phyloP scores from a whole-genome alignment of 2,797 vertebrate genomes.

The Sciaenops ocellatus region DNA sequence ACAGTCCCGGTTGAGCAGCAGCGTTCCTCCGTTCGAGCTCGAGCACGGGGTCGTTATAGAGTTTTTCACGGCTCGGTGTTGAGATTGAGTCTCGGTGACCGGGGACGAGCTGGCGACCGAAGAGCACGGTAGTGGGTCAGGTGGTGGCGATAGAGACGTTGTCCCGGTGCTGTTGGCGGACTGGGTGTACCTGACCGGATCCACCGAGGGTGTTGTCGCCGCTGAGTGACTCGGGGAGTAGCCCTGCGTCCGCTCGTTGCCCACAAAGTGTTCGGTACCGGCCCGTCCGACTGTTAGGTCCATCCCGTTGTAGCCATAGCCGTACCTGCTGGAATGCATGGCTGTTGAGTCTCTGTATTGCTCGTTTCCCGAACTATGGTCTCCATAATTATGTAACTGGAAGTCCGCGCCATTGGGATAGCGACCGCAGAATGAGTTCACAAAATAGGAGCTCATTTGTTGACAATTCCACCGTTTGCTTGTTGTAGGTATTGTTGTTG shows the following conservation, averaged over 20 bases:
- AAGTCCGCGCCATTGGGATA: conserved; percentile 99
- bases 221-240: conserved; percentile 90
- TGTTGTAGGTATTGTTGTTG: conserved; percentile 68
- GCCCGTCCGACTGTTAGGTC: conserved; percentile 97
- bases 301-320: conserved; percentile 99
- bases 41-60: conserved; percentile 90
- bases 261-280: conserved; percentile 94
- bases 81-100: conserved; percentile 72
- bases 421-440: conserved; percentile 99
- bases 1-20: conserved; percentile 91
- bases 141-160: conserved; percentile 89
- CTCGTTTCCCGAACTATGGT: conserved; percentile 95
- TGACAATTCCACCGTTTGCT: conserved; percentile 83
- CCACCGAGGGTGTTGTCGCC: conserved; percentile 89
- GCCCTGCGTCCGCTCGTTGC: conserved; percentile 88
- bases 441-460: conserved; percentile 99
- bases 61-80: conserved; percentile 93
- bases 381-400: conserved; percentile 99
- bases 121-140: conserved; percentile 94
- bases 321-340: conserved; percentile 99
- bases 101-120: conserved; percentile 87
- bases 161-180: conserved; percentile 85
- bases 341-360: conserved; percentile 96
- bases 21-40: conserved; percentile 84
- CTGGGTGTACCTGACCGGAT: conserved; percentile 93